Percentiles rank a stretch among this genome's conserved stretches.
Conservation (phyloP, 2,113 vertebrate species). For the Myotis brandtii region DNA sequence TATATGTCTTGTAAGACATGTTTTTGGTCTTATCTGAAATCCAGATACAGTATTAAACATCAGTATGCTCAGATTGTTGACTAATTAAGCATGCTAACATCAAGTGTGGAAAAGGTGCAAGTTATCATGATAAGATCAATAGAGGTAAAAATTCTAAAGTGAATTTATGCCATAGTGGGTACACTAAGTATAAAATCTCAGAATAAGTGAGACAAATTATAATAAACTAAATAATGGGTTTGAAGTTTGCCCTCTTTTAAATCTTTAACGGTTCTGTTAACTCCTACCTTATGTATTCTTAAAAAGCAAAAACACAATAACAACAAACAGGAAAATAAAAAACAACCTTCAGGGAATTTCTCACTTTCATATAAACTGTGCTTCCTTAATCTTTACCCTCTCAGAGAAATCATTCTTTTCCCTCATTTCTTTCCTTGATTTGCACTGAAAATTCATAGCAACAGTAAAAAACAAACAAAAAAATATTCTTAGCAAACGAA, state of each 20-base stretch:
- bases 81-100: not conserved
- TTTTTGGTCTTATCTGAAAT: not conserved
- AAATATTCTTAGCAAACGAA: not conserved
- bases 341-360: not conserved
- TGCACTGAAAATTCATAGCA: conserved; percentile 14
- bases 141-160: conserved; percentile 6
- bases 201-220: not conserved
- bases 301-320: not conserved
- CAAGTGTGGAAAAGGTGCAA: not conserved
- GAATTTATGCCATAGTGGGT: not conserved
- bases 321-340: not conserved
- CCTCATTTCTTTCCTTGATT: not conserved
- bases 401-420: not conserved
- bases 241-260: not conserved
- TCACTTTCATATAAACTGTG: not conserved
- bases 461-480: not conserved
- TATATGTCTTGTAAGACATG: not conserved
- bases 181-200: not conserved
- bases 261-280: conserved; percentile 1
- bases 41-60: not conserved
- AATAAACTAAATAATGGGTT: not conserved
- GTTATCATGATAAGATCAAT: not conserved
- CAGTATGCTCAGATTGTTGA: not conserved
- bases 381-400: not conserved
- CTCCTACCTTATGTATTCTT: not conserved